These are phyloP conservation scores for Drosophila maculinotata DNA, from an alignment of 2,888 invertebrate species.

Conservation along the genomic window DNA sequence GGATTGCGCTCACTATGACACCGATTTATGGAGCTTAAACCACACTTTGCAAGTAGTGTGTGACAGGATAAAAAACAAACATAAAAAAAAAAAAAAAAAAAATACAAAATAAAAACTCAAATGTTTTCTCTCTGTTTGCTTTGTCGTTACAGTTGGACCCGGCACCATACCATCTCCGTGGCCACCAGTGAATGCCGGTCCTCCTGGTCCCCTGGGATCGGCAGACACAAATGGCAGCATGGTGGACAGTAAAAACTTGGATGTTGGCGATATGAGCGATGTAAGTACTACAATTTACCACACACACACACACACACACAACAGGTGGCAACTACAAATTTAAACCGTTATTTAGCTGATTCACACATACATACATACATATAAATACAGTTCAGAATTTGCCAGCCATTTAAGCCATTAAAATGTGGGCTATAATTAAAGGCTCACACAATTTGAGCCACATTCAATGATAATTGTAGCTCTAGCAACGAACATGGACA, in stretches of 20 bases:
- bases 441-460: too few relatives aligned
- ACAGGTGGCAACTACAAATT: neutral
- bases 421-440: too few relatives aligned
- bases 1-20: conserved; percentile 19
- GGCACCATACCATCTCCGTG: conserved; percentile 98
- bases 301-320: neutral
- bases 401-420: too few relatives aligned
- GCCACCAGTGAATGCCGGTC: conserved; percentile 95
- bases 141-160: conserved; percentile 88
- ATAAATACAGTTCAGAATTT: too few relatives aligned
- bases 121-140: conserved; percentile 31
- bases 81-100: too few relatives aligned
- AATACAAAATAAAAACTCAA: too few relatives aligned
- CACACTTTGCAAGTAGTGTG: conserved; percentile 22
- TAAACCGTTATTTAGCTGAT: too few relatives aligned
- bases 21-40: conserved; percentile 45
- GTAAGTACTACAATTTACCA: conserved; percentile 86
- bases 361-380: too few relatives aligned
- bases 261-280: conserved; percentile 96
- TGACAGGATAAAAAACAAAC: conserved; percentile 7
- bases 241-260: conserved; percentile 95
- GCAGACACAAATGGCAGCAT: conserved; percentile 97
- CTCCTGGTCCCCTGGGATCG: conserved; percentile 87
- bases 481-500: too few relatives aligned
- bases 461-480: too few relatives aligned